Percentiles rank a stretch among this genome's conserved stretches.
Evolutionary conservation across 2,797 vertebrate genomes (phyloP).

Genomic region (Ptychobarbus kaznakovi): DNA sequence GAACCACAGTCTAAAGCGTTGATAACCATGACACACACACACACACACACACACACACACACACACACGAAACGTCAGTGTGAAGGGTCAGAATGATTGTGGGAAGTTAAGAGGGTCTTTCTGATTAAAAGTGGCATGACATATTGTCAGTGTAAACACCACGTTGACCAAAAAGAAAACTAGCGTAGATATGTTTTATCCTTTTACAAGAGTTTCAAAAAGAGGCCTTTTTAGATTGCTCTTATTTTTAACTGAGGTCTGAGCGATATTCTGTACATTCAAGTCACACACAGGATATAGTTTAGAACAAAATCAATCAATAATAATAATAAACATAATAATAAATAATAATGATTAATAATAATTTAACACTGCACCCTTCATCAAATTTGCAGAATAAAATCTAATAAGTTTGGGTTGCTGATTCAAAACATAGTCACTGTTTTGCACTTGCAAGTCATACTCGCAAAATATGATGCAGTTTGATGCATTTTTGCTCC

Average conservation of each 20-base stretch:
- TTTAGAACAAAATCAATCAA: background rate
- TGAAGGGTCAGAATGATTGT: background rate
- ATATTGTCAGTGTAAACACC: background rate
- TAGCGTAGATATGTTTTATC: background rate
- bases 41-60: too few relatives aligned
- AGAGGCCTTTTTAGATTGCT: background rate
- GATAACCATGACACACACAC: conserved; percentile 49
- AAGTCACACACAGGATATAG: background rate
- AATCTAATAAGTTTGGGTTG: background rate
- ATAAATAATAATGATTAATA: background rate
- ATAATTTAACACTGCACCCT: background rate
- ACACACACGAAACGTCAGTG: background rate
- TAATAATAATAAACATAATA: background rate
- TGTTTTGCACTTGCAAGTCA: background rate
- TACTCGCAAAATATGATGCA: background rate
- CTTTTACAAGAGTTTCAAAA: background rate
- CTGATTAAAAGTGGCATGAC: conserved; percentile 1
- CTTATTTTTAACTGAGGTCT: background rate
- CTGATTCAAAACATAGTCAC: background rate
- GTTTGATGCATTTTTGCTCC: background rate
- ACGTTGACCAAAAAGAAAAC: background rate
- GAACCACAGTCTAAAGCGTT: conserved; percentile 54
- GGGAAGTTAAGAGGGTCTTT: conserved; percentile 7
- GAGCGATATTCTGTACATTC: background rate
- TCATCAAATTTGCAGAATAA: background rate